These are phyloP conservation scores for Lepidostoma basale DNA, from an alignment of 1,140 invertebrate genomes.

Conservation along the genomic window DNA sequence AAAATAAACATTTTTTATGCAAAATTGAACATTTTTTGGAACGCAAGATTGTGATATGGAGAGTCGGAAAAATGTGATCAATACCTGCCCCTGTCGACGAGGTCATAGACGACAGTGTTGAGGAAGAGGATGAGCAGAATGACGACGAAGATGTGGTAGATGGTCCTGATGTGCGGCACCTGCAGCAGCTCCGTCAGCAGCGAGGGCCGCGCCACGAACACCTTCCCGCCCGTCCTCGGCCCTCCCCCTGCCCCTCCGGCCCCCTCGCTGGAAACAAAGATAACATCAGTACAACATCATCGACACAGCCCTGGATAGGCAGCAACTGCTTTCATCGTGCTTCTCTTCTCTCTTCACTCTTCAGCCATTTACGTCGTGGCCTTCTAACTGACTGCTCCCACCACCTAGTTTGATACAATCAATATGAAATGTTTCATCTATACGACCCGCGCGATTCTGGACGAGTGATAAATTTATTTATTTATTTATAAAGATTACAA, in stretches of 20 bases:
- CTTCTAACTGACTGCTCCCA: too few species aligned
- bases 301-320: neutral
- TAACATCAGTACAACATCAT: neutral
- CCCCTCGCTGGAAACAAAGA: neutral
- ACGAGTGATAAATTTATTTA: too few species aligned
- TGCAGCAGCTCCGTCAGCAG: slow-evolving; percentile 79
- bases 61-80: too few species aligned
- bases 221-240: slow-evolving; percentile 57
- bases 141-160: slow-evolving; percentile 85
- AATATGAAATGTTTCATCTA: too few species aligned
- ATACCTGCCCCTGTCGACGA: slow-evolving; percentile 75
- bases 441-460: too few species aligned
- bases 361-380: too few species aligned
- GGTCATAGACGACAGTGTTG: slow-evolving; percentile 74
- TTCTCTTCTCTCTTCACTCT: too few species aligned
- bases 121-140: slow-evolving; percentile 77
- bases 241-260: neutral
- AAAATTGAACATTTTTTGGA: neutral
- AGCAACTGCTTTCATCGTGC: neutral
- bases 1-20: neutral
- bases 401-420: too few species aligned
- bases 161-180: slow-evolving; percentile 76
- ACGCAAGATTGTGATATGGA: neutral
- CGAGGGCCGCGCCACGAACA: slow-evolving; percentile 74
- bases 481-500: too few species aligned